phyloP scores from a whole-genome alignment of 2,113 vertebrate genomes.

The Ptilonorhynchus violaceus region DNA sequence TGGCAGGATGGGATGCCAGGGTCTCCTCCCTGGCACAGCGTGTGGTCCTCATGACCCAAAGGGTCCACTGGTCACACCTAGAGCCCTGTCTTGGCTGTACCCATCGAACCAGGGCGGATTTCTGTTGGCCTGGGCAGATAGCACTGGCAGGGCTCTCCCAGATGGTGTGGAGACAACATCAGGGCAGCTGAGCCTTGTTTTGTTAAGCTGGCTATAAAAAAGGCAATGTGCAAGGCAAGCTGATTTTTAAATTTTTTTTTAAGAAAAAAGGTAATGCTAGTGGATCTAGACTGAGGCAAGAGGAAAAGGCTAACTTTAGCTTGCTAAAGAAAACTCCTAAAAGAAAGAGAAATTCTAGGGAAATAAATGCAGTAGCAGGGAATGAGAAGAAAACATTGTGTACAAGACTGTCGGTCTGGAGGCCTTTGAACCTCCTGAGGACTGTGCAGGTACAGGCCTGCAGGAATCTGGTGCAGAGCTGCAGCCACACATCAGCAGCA shows the following conservation, averaged over 20 bases:
- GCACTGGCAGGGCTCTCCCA: not conserved
- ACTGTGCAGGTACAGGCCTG: not conserved
- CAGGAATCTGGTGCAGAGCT: not conserved
- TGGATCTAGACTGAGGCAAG: not conserved
- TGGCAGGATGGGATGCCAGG: not conserved
- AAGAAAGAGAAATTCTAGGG: not conserved
- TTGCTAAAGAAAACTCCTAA: not conserved
- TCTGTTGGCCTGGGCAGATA: not conserved
- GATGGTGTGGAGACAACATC: not conserved
- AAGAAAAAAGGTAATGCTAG: not conserved
- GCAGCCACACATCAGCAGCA: not conserved
- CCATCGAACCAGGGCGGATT: not conserved
- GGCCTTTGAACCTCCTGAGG: not conserved
- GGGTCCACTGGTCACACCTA: not conserved
- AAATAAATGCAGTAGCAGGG: not conserved
- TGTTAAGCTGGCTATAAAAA: not conserved
- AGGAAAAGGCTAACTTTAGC: not conserved
- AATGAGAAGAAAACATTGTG: not conserved
- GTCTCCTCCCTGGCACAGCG: not conserved
- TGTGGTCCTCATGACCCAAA: not conserved
- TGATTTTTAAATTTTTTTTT: no score
- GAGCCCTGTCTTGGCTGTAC: accelerated
- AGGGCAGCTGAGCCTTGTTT: not conserved
- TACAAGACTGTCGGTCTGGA: not conserved
- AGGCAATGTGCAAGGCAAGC: not conserved